Percentiles rank a stretch among this genome's conserved stretches.
Evolutionary conservation across 2,113 vertebrate genomes (phyloP).

Genomic region (Piprites chloris): DNA sequence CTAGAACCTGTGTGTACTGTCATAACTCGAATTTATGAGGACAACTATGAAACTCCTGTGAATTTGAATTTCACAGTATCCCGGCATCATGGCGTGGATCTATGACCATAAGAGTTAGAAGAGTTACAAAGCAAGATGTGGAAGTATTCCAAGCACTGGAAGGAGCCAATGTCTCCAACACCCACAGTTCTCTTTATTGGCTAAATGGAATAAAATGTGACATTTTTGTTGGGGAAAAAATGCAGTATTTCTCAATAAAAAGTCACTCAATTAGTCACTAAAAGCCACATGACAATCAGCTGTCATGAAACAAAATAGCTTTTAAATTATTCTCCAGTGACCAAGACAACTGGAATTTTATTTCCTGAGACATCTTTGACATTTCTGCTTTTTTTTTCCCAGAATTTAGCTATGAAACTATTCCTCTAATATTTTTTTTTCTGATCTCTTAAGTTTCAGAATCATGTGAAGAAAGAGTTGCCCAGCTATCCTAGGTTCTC

Average conservation of each 20-base stretch:
- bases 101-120: neutral
- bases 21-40: neutral
- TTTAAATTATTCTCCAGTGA: slow-evolving; percentile 20
- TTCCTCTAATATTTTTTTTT: neutral
- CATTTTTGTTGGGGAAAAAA: neutral
- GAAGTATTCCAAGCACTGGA: neutral
- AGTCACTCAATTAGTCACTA: neutral
- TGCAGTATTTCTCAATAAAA: neutral
- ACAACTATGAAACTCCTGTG: neutral
- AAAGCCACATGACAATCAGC: neutral
- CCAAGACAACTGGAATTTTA: neutral
- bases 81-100: neutral
- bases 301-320: neutral
- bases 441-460: neutral
- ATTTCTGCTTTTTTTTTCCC: neutral
- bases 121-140: neutral
- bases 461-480: neutral
- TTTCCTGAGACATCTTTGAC: neutral
- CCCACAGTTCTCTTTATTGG: neutral
- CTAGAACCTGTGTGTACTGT: neutral
- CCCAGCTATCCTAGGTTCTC: neutral
- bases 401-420: neutral
- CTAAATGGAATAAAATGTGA: neutral
- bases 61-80: neutral
- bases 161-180: neutral